phyloP scores from a whole-genome alignment of 2,888 invertebrate species.

The Mycalesis mineus region DNA sequence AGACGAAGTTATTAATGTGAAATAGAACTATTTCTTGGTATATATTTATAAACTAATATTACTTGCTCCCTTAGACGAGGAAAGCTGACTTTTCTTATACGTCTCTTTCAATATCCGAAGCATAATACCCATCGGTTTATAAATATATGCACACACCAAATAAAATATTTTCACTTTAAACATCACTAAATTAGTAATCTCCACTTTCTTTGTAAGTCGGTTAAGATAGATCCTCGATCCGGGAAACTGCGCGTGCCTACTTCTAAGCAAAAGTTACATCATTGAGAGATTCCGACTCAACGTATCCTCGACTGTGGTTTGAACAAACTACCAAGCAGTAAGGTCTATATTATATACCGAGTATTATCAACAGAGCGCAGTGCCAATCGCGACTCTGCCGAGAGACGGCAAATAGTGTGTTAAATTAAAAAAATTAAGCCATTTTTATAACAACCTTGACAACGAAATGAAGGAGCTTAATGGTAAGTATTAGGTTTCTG shows the following conservation, averaged over 20 bases:
- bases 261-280: background rate
- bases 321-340: constrained; percentile 15
- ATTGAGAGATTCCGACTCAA: constrained; percentile 8
- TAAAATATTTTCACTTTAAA: too few species aligned
- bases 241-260: background rate
- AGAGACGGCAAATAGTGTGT: constrained; percentile 24
- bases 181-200: too few species aligned
- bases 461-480: constrained; percentile 26
- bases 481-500: constrained; percentile 21
- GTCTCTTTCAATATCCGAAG: too few species aligned
- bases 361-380: constrained; percentile 30
- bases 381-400: constrained; percentile 32
- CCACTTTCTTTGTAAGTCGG: too few species aligned
- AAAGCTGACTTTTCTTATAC: too few species aligned
- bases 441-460: constrained; percentile 15
- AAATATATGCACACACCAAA: too few species aligned
- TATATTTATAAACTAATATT: too few species aligned
- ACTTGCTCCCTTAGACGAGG: too few species aligned
- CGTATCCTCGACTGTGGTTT: constrained; percentile 32
- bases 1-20: too few species aligned
- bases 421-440: constrained; percentile 8
- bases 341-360: constrained; percentile 32
- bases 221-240: too few species aligned
- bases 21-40: too few species aligned
- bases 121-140: too few species aligned